These are phyloP conservation scores for Uropsilus gracilis DNA, from an alignment of 2,113 vertebrate genomes.

Conservation along the genomic window DNA sequence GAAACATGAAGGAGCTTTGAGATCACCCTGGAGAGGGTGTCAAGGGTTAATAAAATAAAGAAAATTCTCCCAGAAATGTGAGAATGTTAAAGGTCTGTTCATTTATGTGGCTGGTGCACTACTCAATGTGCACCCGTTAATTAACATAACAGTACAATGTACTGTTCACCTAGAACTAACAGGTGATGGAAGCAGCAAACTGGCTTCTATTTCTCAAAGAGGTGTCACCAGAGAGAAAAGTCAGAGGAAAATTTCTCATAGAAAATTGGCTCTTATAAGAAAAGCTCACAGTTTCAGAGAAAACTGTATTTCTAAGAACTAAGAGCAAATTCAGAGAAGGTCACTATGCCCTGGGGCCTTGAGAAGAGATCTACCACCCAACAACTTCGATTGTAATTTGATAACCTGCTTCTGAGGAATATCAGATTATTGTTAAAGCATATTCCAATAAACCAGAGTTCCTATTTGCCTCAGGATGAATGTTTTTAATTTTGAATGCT, in stretches of 20 bases:
- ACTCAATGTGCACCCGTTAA: background rate
- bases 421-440: conserved; percentile 33
- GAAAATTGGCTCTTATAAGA: background rate
- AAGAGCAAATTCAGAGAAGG: background rate
- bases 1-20: conserved; percentile 1
- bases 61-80: conserved; percentile 42
- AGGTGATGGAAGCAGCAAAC: background rate
- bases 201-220: conserved; percentile 18
- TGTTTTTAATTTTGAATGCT: conserved; percentile 76
- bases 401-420: conserved; percentile 10
- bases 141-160: background rate
- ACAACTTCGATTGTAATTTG: background rate
- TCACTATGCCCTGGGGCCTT: background rate
- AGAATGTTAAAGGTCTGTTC: conserved; percentile 34
- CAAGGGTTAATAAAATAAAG: background rate
- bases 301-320: background rate
- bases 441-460: conserved; percentile 52
- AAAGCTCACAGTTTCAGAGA: background rate
- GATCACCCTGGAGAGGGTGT: background rate
- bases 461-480: conserved; percentile 67
- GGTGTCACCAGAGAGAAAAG: background rate
- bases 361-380: background rate
- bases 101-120: conserved; percentile 16
- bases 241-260: background rate
- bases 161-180: conserved; percentile 32